These are phyloP conservation scores for Tanytarsus gracilentus DNA, from an alignment of 2,888 invertebrate genomes.

Conservation along the genomic window DNA sequence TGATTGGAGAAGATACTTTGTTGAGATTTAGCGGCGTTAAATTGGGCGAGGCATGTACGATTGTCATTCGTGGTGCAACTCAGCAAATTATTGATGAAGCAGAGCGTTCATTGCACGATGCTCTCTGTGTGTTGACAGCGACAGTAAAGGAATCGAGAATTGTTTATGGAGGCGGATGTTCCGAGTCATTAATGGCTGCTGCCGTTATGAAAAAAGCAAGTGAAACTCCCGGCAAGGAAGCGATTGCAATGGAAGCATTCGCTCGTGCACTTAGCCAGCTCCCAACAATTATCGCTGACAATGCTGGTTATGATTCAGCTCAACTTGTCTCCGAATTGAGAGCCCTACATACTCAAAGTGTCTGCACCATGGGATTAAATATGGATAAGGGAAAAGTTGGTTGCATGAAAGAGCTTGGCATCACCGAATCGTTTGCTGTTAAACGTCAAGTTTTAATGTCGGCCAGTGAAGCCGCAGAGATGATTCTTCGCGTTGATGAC, in stretches of 20 bases:
- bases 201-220: conserved; percentile 77
- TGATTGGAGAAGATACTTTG: conserved; percentile 95
- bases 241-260: conserved; percentile 94
- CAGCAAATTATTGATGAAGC: conserved; percentile 98
- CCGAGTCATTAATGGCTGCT: conserved; percentile 95
- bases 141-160: conserved; percentile 90
- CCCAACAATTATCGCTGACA: conserved; percentile 95
- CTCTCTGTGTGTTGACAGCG: conserved; percentile 90
- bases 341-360: conserved; percentile 78
- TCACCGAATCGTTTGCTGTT: conserved; percentile 95
- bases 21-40: conserved; percentile 91
- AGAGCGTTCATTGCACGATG: conserved; percentile 95
- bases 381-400: conserved; percentile 81
- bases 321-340: conserved; percentile 85
- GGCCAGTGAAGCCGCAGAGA: conserved; percentile 95
- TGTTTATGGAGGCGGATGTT: conserved; percentile 87
- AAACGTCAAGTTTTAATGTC: conserved; percentile 92
- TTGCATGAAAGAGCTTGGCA: conserved; percentile 83
- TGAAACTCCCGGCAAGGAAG: conserved; percentile 91
- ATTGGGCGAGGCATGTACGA: conserved; percentile 92
- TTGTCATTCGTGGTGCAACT: conserved; percentile 95
- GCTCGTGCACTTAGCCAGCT: conserved; percentile 80
- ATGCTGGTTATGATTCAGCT: conserved; percentile 96
- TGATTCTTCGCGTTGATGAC: conserved; percentile 96
- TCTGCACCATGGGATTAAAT: conserved; percentile 57